These are phyloP conservation scores for Serranochromis macrocephalus DNA, from an alignment of 2,113 vertebrate species.

Conservation along the genomic window DNA sequence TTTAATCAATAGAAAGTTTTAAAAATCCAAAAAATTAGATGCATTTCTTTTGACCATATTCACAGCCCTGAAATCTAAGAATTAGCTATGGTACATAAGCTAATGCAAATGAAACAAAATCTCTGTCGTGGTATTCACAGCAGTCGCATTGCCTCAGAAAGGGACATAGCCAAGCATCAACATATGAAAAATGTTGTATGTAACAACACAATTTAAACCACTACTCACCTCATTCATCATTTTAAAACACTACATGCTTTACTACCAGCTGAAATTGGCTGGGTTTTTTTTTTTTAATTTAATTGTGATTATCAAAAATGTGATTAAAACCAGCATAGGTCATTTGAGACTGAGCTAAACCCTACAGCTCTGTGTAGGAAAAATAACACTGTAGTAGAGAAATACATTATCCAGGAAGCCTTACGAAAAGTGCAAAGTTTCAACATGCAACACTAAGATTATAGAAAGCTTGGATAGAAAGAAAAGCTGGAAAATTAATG, in stretches of 20 bases:
- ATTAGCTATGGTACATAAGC: not conserved
- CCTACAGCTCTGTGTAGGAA: not conserved
- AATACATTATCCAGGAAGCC: not conserved
- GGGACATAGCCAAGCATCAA: not conserved
- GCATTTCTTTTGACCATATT: not conserved
- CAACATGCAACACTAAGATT: not conserved
- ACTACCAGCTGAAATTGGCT: not conserved
- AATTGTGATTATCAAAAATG: not conserved
- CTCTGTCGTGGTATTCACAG: accelerated
- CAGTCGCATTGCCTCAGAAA: not conserved
- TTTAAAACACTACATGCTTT: not conserved
- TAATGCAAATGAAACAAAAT: not conserved
- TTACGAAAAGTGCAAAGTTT: not conserved
- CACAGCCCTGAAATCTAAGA: accelerated
- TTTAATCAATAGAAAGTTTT: not conserved
- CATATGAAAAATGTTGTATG: not conserved
- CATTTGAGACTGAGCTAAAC: not conserved
- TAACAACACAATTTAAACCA: not conserved
- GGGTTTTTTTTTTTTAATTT: not conserved
- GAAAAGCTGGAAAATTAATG: not conserved
- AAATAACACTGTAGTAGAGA: not conserved
- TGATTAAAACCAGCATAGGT: not conserved
- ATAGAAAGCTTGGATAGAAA: not conserved
- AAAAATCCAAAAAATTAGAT: not conserved
- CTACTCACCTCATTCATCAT: not conserved